Evolutionary conservation across 2,888 invertebrate genomes (phyloP).

Genomic region (Smittia aterrima): DNA sequence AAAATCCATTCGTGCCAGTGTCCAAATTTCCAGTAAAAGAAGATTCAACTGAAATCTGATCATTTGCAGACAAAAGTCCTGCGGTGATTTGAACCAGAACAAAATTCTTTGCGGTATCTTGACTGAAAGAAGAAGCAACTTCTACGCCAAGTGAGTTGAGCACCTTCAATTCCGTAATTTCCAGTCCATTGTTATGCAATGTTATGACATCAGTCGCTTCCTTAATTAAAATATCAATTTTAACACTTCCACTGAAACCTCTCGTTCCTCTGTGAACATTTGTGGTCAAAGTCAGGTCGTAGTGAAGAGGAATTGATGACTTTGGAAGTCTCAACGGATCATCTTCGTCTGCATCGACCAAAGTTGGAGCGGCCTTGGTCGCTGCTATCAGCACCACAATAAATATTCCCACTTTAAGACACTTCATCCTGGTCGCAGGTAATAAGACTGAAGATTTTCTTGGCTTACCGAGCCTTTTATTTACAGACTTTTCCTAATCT

Average conservation of each 20-base stretch:
- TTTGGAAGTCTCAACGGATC: neutral
- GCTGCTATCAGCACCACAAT: neutral
- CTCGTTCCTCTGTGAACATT: conserved; percentile 20
- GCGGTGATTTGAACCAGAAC: neutral
- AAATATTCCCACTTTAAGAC: neutral
- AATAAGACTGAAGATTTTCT: neutral
- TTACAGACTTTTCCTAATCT: neutral
- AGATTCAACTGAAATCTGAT: neutral
- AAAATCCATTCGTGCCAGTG: neutral
- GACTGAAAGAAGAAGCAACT: no score
- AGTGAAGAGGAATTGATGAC: neutral
- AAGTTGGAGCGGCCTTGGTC: neutral
- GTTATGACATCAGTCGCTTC: neutral
- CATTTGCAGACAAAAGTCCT: neutral
- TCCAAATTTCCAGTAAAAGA: neutral
- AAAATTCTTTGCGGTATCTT: neutral
- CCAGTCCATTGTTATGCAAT: conserved; percentile 15
- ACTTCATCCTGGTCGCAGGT: conserved; percentile 17
- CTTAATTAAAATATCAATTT: neutral
- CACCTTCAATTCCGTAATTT: neutral
- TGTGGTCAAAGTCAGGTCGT: neutral
- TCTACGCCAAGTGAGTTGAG: neutral
- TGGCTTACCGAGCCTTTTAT: neutral
- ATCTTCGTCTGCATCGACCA: neutral
- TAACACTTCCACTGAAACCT: neutral